Base-by-base conservation (phyloP, 2,888 invertebrate species). In the Nymphalis urticae region DNA sequence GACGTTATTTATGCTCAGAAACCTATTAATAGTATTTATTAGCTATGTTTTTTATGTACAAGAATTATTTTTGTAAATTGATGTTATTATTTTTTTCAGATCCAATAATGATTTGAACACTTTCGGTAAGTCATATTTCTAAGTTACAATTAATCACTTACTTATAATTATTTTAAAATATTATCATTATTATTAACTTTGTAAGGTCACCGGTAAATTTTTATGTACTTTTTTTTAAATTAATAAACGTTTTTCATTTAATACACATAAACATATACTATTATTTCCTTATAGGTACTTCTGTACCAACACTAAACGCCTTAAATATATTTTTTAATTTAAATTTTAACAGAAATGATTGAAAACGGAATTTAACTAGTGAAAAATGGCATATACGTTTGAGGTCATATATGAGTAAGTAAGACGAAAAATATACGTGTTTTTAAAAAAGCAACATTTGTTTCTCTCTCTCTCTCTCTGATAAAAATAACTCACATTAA, bases 91-190 rank as follows among this genome's bases (percentile, higher is more conserved):
- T 68, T 73, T 19, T 83, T 83, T 68, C 82, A 82, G 83, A 77
- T 80, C 61, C 75, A 74, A 79, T 73, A 76, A 84, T 84, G 83
- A 80, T 83, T 81, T 84, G 81, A 84, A 76, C 66, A 72, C 70
- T 67, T 74, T 63, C 74, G 80, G 82, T 79, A 62, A 79, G 79
- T 76, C 3, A 42, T 42, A 42, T 42, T 42, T 13, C 13, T 42
- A 42, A 42, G 42, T 42, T 42, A 42, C 42, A 42, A 4, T 42
- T 13, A 13, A 32, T 32, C 27, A 32, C 47, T 61, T 24, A 36
- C 1, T 19, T 27, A 2, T 16, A 19, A 17, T 17, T 1, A 17
- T 32, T 27, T n/a, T 21, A 47, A 21, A 3, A 8, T 51, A 51
- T 32, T 32, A 27, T 27, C 27, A 27, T 27, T 32, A 48, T 48